Evolutionary conservation across 2,797 vertebrate species (phyloP).

Genomic region (Serranus cabrilla): DNA sequence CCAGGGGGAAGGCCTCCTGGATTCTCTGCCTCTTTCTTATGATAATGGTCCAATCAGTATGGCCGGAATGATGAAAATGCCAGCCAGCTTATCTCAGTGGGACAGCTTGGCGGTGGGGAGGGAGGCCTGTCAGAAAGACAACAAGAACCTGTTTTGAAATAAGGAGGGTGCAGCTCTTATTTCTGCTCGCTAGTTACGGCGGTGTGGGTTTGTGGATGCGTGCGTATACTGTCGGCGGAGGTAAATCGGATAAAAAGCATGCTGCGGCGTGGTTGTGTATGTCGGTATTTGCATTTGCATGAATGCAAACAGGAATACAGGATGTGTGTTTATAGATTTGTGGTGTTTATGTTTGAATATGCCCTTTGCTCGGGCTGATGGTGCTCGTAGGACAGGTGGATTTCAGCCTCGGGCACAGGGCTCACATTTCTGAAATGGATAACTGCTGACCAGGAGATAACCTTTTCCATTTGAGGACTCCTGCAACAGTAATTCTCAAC

Average conservation of each 20-base stretch:
- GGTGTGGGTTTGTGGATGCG: constrained; percentile 5
- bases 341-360: constrained; percentile 29
- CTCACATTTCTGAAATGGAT: constrained; percentile 42
- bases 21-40: constrained; percentile 92
- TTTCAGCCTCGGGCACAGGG: constrained; percentile 4
- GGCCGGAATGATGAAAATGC: constrained; percentile 89
- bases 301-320: not conserved
- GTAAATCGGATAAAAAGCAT: constrained; percentile 9
- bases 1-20: constrained; percentile 86
- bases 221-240: not conserved
- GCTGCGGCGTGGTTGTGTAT: constrained; percentile 1
- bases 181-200: constrained; percentile 35
- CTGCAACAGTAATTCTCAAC: not conserved
- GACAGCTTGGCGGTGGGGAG: constrained; percentile 86
- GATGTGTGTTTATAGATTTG: constrained; percentile 16
- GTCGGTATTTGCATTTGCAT: constrained; percentile 34
- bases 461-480: not conserved
- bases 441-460: constrained; percentile 29
- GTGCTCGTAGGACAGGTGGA: constrained; percentile 11
- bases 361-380: constrained; percentile 13
- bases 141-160: constrained; percentile 75
- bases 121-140: constrained; percentile 71
- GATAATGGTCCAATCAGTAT: constrained; percentile 91
- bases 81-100: constrained; percentile 92
- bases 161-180: constrained; percentile 39